Percentiles rank a stretch among this genome's conserved stretches.
phyloP scores from a whole-genome alignment of 2,797 vertebrate genomes.

The Cirrhinus mrigala region DNA sequence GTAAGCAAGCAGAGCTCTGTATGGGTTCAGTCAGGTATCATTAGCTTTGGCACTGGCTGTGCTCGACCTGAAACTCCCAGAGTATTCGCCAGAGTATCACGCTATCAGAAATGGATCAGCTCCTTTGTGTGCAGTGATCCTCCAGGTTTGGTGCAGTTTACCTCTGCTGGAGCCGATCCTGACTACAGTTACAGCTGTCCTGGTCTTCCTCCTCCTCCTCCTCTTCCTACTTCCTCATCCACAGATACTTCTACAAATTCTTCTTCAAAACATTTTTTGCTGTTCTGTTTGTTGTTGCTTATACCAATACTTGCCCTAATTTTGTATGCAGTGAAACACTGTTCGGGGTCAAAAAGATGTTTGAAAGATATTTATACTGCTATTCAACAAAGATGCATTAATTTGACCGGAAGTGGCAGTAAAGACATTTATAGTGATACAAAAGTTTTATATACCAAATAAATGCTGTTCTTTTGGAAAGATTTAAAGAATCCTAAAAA shows the following conservation, averaged over 20 bases:
- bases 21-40: slow-evolving; percentile 74
- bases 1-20: slow-evolving; percentile 60
- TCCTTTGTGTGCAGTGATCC: slow-evolving; percentile 58
- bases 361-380: neutral
- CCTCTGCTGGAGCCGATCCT: slow-evolving; percentile 60
- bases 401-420: neutral
- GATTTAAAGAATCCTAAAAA: neutral
- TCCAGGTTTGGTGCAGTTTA: slow-evolving; percentile 70
- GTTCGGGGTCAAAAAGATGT: neutral
- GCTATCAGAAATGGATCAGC: slow-evolving; percentile 71
- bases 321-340: neutral
- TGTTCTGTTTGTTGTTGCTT: neutral
- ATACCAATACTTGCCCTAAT: neutral
- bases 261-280: neutral
- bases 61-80: slow-evolving; percentile 64
- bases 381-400: neutral
- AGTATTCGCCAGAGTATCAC: slow-evolving; percentile 73
- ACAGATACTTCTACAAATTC: neutral
- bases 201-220: slow-evolving; percentile 18
- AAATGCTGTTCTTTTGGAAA: neutral
- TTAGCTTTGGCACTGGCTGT: slow-evolving; percentile 72
- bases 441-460: neutral
- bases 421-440: neutral
- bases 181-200: slow-evolving; percentile 65
- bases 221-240: neutral